Percentiles rank a stretch among this genome's conserved stretches.
phyloP scores from a whole-genome alignment of 2,888 invertebrate genomes.

The Drosophila recens region DNA sequence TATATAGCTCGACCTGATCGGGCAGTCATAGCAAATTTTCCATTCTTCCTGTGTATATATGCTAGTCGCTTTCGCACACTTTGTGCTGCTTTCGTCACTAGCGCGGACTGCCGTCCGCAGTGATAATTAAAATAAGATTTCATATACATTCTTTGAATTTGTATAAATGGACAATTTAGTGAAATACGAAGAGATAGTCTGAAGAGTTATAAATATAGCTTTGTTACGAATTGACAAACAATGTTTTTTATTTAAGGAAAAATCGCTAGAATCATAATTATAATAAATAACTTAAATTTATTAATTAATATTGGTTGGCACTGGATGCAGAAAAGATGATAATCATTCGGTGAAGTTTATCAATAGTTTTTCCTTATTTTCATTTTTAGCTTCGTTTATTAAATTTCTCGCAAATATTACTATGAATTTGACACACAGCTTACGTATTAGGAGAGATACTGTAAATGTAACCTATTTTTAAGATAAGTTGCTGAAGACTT shows the following conservation, averaged over 20 bases:
- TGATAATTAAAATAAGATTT: background rate
- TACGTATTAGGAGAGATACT: background rate
- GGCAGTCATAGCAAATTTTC: no score
- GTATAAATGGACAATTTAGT: background rate
- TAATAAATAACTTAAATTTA: background rate
- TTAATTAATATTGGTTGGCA: background rate
- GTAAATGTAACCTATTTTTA: constrained; percentile 1
- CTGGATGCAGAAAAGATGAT: background rate
- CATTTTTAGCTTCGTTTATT: no score
- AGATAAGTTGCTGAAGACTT: constrained; percentile 1
- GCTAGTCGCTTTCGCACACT: no score
- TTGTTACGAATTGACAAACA: background rate
- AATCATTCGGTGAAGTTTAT: no score
- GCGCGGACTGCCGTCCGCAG: no score
- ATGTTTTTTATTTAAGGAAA: no score
- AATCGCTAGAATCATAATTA: no score
- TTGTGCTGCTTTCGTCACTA: no score
- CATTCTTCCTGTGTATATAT: no score
- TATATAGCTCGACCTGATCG: no score
- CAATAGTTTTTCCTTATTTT: background rate
- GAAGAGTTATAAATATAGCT: background rate
- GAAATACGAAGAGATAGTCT: background rate
- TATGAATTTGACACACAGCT: background rate
- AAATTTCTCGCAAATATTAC: background rate
- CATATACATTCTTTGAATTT: background rate